These are phyloP conservation scores for Telenomus remus DNA, from an alignment of 1,140 invertebrate species.

Conservation along the genomic window DNA sequence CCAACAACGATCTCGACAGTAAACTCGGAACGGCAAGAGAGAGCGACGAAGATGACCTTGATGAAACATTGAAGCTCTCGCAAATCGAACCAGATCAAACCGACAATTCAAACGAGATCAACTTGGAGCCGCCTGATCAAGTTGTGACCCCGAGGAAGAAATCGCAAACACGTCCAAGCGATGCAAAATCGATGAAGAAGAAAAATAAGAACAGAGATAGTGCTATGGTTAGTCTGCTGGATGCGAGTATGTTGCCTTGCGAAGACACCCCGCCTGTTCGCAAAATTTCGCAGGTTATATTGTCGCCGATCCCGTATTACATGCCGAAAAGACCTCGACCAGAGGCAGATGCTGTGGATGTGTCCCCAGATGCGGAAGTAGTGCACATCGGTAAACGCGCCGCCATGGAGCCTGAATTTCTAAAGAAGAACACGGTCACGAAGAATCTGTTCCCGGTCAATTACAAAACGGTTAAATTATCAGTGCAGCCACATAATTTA, in stretches of 20 bases:
- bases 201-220: slow-evolving; percentile 35
- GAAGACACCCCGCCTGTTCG: slow-evolving; percentile 69
- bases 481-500: slow-evolving; percentile 53
- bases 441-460: slow-evolving; percentile 61
- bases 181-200: slow-evolving; percentile 12
- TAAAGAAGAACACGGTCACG: slow-evolving; percentile 1
- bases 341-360: slow-evolving; percentile 52
- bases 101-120: background rate
- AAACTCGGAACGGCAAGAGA: background rate
- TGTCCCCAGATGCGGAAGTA: background rate
- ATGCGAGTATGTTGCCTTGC: slow-evolving; percentile 67
- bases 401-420: slow-evolving; percentile 4
- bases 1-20: slow-evolving; percentile 23
- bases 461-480: slow-evolving; percentile 65
- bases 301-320: slow-evolving; percentile 51
- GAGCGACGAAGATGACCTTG: background rate
- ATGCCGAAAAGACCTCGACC: slow-evolving; percentile 65
- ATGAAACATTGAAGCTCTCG: background rate
- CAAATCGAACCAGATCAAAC: background rate
- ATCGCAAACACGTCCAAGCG: slow-evolving; percentile 5
- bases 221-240: slow-evolving; percentile 59
- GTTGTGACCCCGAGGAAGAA: slow-evolving; percentile 34
- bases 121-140: background rate
- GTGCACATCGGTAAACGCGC: slow-evolving; percentile 57
- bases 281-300: slow-evolving; percentile 43